Conservation (phyloP, 2,888 invertebrate genomes). For the Trachelus stipa region DNA sequence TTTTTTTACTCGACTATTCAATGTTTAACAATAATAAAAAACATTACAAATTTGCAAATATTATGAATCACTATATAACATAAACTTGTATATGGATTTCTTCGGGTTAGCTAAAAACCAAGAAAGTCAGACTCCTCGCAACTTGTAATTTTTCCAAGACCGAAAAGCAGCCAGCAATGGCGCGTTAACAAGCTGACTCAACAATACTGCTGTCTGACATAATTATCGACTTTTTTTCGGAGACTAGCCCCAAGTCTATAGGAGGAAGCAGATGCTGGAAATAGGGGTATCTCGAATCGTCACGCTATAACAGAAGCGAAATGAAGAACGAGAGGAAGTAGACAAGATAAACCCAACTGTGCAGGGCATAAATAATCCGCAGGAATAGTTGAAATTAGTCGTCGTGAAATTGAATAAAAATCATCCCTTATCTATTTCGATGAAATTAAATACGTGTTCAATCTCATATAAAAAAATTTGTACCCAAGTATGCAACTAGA, state of each 20-base stretch:
- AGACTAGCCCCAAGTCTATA: neutral
- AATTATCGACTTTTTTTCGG: neutral
- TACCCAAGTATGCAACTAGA: neutral
- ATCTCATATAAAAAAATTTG: slow-evolving; percentile 2
- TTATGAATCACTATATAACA: neutral
- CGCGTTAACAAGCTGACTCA: neutral
- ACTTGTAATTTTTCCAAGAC: neutral
- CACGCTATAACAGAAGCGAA: neutral
- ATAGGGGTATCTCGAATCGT: neutral
- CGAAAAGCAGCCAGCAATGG: neutral
- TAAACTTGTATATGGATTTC: neutral
- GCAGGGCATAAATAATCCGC: neutral
- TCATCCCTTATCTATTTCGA: slow-evolving; percentile 8
- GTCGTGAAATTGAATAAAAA: neutral
- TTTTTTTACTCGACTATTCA: neutral
- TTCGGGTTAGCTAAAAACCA: neutral
- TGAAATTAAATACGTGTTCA: neutral
- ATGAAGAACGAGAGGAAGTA: neutral
- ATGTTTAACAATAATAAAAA: neutral
- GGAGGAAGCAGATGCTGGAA: neutral
- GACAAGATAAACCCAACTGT: neutral
- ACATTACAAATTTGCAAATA: neutral
- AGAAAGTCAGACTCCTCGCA: neutral
- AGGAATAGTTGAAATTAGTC: slow-evolving; percentile 9
- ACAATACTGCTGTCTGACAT: neutral